A percentile compares a stretch with the other conserved stretches of the same genome.
phyloP scores from a whole-genome alignment of 2,113 vertebrate genomes.

The Channa maculata region DNA sequence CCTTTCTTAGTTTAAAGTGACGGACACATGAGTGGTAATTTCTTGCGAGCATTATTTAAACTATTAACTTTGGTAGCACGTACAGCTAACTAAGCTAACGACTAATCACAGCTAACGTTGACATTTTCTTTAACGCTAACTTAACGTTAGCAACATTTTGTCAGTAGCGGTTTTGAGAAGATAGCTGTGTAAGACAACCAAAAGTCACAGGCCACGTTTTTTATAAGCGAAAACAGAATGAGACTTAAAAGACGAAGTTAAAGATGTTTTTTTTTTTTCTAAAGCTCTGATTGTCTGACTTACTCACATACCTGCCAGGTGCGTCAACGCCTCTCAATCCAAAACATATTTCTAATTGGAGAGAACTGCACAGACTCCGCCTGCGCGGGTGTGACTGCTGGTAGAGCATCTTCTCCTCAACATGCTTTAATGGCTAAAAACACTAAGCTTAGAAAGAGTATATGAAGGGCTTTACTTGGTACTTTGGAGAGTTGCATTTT shows the following conservation, averaged over 20 bases:
- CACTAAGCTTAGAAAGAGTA: not conserved
- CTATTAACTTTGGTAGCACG: constrained; percentile 22
- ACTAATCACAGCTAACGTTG: constrained; percentile 27
- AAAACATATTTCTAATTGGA: constrained; percentile 16
- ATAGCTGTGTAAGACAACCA: too few relatives aligned
- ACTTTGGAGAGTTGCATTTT: not conserved
- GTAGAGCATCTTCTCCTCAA: not conserved
- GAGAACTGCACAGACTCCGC: constrained; percentile 23
- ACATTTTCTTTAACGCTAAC: not conserved
- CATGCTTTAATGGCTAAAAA: not conserved
- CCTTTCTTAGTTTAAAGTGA: not conserved
- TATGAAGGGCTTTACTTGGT: not conserved
- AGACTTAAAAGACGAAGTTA: not conserved
- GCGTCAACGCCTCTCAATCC: not conserved
- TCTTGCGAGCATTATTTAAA: not conserved
- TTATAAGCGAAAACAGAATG: not conserved
- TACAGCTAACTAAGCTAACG: constrained; percentile 48
- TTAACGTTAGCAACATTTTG: not conserved
- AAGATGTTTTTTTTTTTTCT: too few relatives aligned
- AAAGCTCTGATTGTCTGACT: not conserved
- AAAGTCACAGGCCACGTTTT: not conserved
- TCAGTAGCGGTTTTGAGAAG: too few relatives aligned
- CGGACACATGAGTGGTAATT: not conserved
- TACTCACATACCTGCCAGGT: constrained; percentile 47
- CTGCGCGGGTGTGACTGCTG: constrained; percentile 33